These are phyloP conservation scores for Meriones psammophilus DNA, from an alignment of 2,797 vertebrate genomes.

Conservation along the genomic window DNA sequence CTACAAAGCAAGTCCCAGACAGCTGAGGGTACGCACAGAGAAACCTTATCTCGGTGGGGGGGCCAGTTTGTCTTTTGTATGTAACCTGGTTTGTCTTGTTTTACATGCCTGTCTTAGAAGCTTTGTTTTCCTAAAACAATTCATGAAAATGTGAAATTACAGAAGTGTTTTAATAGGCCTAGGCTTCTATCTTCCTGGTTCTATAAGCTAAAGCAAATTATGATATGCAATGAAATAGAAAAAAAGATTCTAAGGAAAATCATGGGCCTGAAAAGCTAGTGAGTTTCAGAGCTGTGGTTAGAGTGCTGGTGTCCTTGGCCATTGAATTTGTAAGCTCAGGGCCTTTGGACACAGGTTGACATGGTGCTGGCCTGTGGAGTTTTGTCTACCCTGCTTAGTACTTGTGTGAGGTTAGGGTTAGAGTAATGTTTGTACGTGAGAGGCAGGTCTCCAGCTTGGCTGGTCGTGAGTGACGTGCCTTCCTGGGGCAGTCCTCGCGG, in stretches of 20 bases:
- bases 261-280: background rate
- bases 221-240: slow-evolving; percentile 9
- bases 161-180: background rate
- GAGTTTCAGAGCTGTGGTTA: slow-evolving; percentile 44
- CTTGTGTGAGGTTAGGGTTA: slow-evolving; percentile 53
- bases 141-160: slow-evolving; percentile 16
- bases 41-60: too few relatives aligned
- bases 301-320: slow-evolving; percentile 17
- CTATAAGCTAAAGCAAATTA: background rate
- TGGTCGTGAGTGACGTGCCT: background rate
- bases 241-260: slow-evolving; percentile 11
- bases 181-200: slow-evolving; percentile 41
- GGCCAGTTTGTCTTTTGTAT: background rate
- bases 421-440: slow-evolving; percentile 29
- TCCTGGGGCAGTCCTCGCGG: background rate
- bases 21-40: too few relatives aligned
- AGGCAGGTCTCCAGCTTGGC: background rate
- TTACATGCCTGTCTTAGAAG: background rate
- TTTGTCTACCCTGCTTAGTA: slow-evolving; percentile 15
- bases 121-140: slow-evolving; percentile 61
- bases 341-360: slow-evolving; percentile 3
- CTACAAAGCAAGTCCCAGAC: too few relatives aligned
- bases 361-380: background rate
- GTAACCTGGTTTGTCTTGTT: slow-evolving; percentile 37
- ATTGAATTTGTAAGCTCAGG: background rate